Evolutionary conservation across 2,797 vertebrate genomes (phyloP).

Genomic region (Lutra lutra): DNA sequence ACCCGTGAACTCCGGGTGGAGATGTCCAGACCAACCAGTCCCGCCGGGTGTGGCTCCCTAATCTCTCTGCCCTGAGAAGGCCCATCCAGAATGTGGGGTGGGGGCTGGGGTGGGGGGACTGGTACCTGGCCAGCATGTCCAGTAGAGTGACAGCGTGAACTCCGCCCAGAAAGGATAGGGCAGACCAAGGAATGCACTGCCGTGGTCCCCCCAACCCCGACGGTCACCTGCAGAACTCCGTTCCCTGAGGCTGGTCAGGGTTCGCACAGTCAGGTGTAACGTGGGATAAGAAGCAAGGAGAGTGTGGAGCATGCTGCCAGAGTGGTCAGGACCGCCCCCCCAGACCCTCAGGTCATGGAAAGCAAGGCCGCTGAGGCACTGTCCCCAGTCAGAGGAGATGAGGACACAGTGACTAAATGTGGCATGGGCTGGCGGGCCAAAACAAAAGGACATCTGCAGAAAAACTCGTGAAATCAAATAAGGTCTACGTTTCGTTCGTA

Average conservation of each 20-base stretch:
- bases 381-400: neutral
- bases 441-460: neutral
- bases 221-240: neutral
- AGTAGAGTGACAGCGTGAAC: neutral
- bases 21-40: neutral
- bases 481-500: neutral
- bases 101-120: neutral
- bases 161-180: neutral
- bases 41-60: fast-evolving
- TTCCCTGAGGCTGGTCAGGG: neutral
- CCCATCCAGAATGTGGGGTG: neutral
- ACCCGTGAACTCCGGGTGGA: neutral
- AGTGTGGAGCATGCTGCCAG: no score
- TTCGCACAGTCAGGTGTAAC: neutral
- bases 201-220: fast-evolving
- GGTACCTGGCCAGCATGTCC: neutral
- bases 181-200: neutral
- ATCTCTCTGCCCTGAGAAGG: no score
- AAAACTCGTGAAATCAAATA: neutral
- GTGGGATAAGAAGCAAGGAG: neutral
- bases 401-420: neutral
- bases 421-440: neutral
- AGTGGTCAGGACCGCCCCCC: neutral
- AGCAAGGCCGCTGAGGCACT: neutral
- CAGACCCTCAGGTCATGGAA: neutral